Evolutionary conservation across 2,888 invertebrate genomes (phyloP).

Genomic region (Nezara viridula): DNA sequence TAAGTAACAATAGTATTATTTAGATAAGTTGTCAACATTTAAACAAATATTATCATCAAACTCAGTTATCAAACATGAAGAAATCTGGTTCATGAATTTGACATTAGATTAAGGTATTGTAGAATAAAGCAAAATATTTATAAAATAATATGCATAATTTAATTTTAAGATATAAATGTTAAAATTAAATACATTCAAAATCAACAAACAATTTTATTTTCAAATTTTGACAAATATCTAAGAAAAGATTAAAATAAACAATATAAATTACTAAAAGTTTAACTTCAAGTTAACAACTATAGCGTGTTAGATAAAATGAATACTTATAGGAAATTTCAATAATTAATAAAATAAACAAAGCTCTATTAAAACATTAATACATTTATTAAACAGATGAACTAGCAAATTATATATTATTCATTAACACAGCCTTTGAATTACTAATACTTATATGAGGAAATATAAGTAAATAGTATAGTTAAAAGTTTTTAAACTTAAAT

Average conservation of each 20-base stretch:
- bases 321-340: background rate
- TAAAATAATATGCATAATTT: no score
- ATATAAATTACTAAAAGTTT: background rate
- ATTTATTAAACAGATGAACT: background rate
- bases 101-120: no score
- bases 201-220: background rate
- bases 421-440: slow-evolving; percentile 5
- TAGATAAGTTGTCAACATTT: background rate
- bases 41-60: no score
- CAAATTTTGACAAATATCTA: background rate
- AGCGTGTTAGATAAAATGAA: background rate
- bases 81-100: no score
- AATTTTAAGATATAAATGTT: no score
- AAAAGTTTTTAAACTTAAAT: no score
- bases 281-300: background rate
- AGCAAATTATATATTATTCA: background rate
- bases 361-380: background rate
- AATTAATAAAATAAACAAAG: background rate
- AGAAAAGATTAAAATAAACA: background rate
- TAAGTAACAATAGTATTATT: no score
- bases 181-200: no score
- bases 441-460: background rate
- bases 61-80: no score
- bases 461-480: background rate
- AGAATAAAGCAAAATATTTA: no score